phyloP scores from a whole-genome alignment of 1,140 invertebrate genomes.

The Sitodiplosis mosellana region DNA sequence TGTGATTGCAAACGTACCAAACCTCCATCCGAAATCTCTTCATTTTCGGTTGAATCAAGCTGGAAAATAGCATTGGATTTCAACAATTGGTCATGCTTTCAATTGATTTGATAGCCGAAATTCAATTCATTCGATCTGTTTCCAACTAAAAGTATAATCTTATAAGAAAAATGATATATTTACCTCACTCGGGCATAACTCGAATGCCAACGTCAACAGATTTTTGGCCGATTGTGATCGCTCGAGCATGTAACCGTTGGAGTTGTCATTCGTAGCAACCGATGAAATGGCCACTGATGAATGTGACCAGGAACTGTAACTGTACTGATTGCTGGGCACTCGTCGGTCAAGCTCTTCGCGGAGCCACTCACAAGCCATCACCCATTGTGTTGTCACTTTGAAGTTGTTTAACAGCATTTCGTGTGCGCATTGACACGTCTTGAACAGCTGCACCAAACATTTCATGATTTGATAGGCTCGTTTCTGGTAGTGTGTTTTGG shows the following conservation, averaged over 20 bases:
- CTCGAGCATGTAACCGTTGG: constrained; percentile 88
- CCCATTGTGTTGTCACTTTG: constrained; percentile 73
- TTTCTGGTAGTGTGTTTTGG: constrained; percentile 91
- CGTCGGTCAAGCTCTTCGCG: constrained; percentile 77
- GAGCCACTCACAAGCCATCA: constrained; percentile 76
- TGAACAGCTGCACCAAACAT: constrained; percentile 79
- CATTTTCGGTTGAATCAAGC: no score
- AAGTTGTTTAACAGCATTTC: constrained; percentile 54
- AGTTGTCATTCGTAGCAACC: constrained; percentile 82
- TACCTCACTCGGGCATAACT: constrained; percentile 65
- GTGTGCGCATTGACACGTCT: constrained; percentile 56
- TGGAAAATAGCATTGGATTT: no score
- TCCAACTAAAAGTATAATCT: no score
- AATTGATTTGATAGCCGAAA: no score
- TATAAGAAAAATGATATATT: constrained; percentile 6
- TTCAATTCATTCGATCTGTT: no score
- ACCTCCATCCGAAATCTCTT: no score
- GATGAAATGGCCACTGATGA: constrained; percentile 35
- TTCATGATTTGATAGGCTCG: constrained; percentile 94
- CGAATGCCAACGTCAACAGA: constrained; percentile 66
- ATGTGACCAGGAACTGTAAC: constrained; percentile 75
- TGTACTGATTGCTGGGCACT: constrained; percentile 42
- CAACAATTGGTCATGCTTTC: no score
- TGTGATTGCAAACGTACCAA: no score
- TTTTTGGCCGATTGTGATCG: constrained; percentile 82